Conservation (phyloP, 2,888 invertebrate species). For the Ommatoiulus sabulosus region DNA sequence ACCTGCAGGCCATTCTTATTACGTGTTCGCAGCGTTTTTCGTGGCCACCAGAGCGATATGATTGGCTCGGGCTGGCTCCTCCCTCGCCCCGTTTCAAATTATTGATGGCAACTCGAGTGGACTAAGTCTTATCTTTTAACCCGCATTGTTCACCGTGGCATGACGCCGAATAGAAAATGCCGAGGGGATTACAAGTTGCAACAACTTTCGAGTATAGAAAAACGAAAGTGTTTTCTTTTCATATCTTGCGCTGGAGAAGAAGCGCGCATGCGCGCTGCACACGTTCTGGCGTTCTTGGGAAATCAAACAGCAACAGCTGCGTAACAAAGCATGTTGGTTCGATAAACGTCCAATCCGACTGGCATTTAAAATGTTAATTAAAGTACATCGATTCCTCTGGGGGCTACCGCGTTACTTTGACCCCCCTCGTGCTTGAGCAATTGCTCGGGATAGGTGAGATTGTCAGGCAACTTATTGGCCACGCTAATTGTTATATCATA, state of each 20-base stretch:
- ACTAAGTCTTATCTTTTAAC: conserved; percentile 22
- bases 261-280: neutral
- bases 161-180: conserved; percentile 13
- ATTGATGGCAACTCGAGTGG: conserved; percentile 3
- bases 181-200: conserved; percentile 10
- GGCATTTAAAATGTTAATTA: neutral
- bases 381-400: neutral
- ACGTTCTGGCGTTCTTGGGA: neutral
- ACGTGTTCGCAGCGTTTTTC: neutral
- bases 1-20: conserved; percentile 7
- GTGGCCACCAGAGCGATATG: neutral
- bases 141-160: neutral
- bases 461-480: neutral
- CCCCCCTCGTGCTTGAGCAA: neutral
- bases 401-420: neutral
- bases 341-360: neutral
- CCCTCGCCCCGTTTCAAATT: neutral
- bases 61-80: neutral
- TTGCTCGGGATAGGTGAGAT: neutral
- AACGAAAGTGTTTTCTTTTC: conserved; percentile 20
- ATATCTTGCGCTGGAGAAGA: neutral
- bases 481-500: neutral
- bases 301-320: neutral
- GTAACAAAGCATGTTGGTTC: neutral
- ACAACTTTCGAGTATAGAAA: neutral